Evolutionary conservation across 2,113 vertebrate genomes (phyloP).

Genomic region (Pampusana beccarii): DNA sequence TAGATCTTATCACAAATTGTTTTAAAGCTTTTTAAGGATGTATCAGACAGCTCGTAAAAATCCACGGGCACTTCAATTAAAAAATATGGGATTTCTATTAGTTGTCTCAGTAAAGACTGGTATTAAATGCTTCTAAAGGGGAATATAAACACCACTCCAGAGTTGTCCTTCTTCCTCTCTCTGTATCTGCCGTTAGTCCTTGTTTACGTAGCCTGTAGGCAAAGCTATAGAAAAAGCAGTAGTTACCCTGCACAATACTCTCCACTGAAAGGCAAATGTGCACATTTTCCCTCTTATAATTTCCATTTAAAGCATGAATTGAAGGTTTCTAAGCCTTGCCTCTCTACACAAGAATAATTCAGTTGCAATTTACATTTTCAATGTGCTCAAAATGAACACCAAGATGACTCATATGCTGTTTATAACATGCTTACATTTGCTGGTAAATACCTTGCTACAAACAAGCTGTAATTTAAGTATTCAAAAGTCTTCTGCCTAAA

Average conservation of each 20-base stretch:
- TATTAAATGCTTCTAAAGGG: constrained; percentile 41
- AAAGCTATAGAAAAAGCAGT: constrained; percentile 32
- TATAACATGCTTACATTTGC: constrained; percentile 52
- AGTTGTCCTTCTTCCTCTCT: background rate
- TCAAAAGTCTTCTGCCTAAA: constrained; percentile 58
- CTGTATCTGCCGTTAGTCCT: background rate
- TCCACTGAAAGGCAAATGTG: constrained; percentile 40
- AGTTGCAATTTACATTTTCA: constrained; percentile 24
- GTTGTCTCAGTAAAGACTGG: background rate
- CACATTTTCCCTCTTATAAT: constrained; percentile 5
- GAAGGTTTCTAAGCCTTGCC: constrained; percentile 34
- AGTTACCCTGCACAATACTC: constrained; percentile 40
- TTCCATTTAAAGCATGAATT: constrained; percentile 37
- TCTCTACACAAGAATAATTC: constrained; percentile 33
- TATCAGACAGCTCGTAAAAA: constrained; percentile 57
- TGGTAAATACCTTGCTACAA: constrained; percentile 59
- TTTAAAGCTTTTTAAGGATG: constrained; percentile 63
- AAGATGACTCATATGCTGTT: constrained; percentile 48
- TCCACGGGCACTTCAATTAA: constrained; percentile 37
- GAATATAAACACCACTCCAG: background rate
- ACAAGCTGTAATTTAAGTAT: constrained; percentile 67
- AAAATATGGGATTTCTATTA: constrained; percentile 43
- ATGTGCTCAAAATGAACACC: constrained; percentile 31
- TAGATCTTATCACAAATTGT: constrained; percentile 68
- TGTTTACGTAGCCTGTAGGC: constrained; percentile 31